These are phyloP conservation scores for Drosophila bifasciata DNA, from an alignment of 1,140 invertebrate genomes.

Conservation along the genomic window DNA sequence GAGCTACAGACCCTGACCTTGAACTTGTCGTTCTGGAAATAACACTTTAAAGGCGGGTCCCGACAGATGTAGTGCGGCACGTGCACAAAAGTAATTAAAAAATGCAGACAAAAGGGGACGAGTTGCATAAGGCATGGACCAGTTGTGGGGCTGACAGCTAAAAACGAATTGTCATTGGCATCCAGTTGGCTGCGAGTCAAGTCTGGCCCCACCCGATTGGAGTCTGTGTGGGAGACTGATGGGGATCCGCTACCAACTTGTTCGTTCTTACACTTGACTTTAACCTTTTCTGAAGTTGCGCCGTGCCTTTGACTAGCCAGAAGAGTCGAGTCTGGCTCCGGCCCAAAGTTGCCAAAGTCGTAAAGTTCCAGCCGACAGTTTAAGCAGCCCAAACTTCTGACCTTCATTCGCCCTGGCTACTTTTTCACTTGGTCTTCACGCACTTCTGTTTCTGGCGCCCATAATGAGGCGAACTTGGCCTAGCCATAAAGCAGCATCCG, in stretches of 20 bases:
- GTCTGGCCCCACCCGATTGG: constrained; percentile 14
- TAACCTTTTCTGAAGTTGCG: constrained; percentile 27
- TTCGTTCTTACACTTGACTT: constrained; percentile 35
- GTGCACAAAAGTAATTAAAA: constrained; percentile 73
- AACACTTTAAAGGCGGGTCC: constrained; percentile 33
- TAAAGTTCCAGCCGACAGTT: constrained; percentile 51
- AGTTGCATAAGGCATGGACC: constrained; percentile 31
- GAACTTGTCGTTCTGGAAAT: constrained; percentile 53
- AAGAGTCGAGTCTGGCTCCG: constrained; percentile 30
- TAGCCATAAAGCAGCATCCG: constrained; percentile 14
- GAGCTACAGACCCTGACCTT: constrained; percentile 47
- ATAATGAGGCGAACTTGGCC: constrained; percentile 29
- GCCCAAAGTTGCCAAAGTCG: constrained; percentile 58
- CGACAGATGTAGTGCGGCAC: constrained; percentile 44
- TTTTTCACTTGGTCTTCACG: constrained; percentile 39
- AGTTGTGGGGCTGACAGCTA: constrained; percentile 58
- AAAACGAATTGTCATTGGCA: constrained; percentile 74
- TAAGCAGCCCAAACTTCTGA: constrained; percentile 52
- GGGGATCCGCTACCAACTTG: constrained; percentile 5
- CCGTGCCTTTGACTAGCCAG: constrained; percentile 36
- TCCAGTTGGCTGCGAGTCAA: constrained; percentile 58
- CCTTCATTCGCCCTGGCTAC: constrained; percentile 15
- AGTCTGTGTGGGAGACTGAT: constrained; percentile 5
- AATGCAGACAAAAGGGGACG: constrained; percentile 53
- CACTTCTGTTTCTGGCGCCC: constrained; percentile 40